phyloP scores from a whole-genome alignment of 2,888 invertebrate species.

The Phortica magna region DNA sequence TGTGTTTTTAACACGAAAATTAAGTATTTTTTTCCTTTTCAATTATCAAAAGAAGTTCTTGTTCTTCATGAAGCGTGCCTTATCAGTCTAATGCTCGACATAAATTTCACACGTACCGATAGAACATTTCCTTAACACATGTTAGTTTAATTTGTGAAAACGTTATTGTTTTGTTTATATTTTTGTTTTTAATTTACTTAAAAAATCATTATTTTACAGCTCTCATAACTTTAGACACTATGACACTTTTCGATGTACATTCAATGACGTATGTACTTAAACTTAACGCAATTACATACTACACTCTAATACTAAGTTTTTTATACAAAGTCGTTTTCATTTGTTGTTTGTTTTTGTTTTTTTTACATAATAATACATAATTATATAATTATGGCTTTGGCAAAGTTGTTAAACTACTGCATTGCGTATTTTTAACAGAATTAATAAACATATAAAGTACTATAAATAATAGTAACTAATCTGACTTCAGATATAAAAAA shows the following conservation, averaged over 20 bases:
- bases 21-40: too few species aligned
- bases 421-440: constrained; percentile 1
- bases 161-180: not conserved
- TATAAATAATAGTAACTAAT: constrained; percentile 28
- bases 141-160: not conserved
- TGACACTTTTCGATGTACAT: constrained; percentile 25
- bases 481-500: constrained; percentile 31
- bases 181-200: not conserved
- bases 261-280: too few species aligned
- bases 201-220: not conserved
- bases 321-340: not conserved
- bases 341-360: constrained; percentile 19
- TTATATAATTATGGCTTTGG: constrained; percentile 59
- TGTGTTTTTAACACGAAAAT: too few species aligned
- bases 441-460: not conserved
- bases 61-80: too few species aligned
- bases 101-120: too few species aligned
- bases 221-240: constrained; percentile 8
- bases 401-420: constrained; percentile 41
- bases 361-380: constrained; percentile 34
- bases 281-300: too few species aligned
- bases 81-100: too few species aligned
- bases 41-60: too few species aligned
- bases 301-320: not conserved
- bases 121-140: not conserved